Conservation (phyloP, 2,113 vertebrate genomes). For the Desmodus rotundus region DNA sequence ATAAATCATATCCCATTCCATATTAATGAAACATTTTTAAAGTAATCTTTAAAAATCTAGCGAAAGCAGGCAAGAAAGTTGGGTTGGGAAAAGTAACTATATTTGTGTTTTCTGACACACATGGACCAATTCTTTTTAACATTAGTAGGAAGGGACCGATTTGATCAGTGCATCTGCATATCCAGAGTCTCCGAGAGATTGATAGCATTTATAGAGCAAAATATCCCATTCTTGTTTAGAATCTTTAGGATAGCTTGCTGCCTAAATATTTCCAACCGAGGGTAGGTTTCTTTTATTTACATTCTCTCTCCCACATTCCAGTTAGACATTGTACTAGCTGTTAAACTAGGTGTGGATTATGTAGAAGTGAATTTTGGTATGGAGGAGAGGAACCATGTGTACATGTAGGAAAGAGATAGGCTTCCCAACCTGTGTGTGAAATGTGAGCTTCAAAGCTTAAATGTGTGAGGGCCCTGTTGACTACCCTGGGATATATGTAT, state of each 20-base stretch:
- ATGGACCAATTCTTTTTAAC: not conserved
- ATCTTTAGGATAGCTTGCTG: constrained; percentile 5
- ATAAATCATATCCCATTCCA: not conserved
- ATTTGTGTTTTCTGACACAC: constrained; percentile 2
- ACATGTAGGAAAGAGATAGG: not conserved
- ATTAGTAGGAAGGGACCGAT: not conserved
- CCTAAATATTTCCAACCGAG: constrained; percentile 9
- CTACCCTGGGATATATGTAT: not conserved
- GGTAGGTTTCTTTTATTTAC: not conserved
- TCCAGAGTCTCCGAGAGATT: not conserved
- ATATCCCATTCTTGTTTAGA: not conserved
- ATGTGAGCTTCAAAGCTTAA: not conserved
- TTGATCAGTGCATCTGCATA: not conserved
- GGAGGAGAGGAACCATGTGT: not conserved
- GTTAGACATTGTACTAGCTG: constrained; percentile 17
- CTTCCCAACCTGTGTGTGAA: constrained; percentile 19
- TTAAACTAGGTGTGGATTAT: not conserved
- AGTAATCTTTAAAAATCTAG: not conserved
- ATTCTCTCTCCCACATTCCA: not conserved
- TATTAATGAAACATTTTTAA: constrained; percentile 5
- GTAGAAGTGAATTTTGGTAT: not conserved
- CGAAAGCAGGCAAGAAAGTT: not conserved
- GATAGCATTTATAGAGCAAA: not conserved
- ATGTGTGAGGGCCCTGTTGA: not conserved
- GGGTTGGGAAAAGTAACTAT: constrained; percentile 11